Conservation (phyloP, 2,797 vertebrate genomes). For the Psittacula derbiana region DNA sequence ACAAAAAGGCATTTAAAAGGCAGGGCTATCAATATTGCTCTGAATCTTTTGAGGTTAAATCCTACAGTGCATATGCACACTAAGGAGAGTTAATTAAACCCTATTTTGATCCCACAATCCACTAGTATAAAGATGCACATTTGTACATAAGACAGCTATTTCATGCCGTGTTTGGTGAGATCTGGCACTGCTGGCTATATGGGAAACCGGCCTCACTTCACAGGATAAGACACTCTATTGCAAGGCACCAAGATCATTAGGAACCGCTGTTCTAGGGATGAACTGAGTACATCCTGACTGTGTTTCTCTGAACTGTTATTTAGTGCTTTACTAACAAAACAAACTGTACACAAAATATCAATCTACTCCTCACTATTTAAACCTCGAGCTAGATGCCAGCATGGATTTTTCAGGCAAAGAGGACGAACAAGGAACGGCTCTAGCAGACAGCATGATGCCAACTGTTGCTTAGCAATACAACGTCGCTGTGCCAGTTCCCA, state of each 20-base stretch:
- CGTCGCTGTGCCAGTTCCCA: neutral
- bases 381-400: neutral
- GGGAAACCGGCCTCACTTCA: neutral
- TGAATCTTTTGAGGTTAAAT: neutral
- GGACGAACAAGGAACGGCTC: neutral
- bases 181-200: neutral
- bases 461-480: slow-evolving; percentile 53
- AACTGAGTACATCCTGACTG: neutral
- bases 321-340: neutral
- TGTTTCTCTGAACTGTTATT: neutral
- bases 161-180: neutral
- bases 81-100: neutral
- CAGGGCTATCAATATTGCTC: neutral
- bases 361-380: neutral
- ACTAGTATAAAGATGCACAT: neutral
- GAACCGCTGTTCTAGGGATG: neutral
- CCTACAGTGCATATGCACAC: neutral
- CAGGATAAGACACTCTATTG: neutral
- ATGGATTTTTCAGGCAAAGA: neutral
- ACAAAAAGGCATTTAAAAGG: neutral
- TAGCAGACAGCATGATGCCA: slow-evolving; percentile 12
- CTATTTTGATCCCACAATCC: neutral
- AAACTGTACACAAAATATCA: neutral
- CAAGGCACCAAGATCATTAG: neutral
- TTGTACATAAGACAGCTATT: fast-evolving